Percentiles rank a stretch among this genome's conserved stretches.
phyloP scores from a whole-genome alignment of 1,140 invertebrate genomes.

The Zaprionus inermis region DNA sequence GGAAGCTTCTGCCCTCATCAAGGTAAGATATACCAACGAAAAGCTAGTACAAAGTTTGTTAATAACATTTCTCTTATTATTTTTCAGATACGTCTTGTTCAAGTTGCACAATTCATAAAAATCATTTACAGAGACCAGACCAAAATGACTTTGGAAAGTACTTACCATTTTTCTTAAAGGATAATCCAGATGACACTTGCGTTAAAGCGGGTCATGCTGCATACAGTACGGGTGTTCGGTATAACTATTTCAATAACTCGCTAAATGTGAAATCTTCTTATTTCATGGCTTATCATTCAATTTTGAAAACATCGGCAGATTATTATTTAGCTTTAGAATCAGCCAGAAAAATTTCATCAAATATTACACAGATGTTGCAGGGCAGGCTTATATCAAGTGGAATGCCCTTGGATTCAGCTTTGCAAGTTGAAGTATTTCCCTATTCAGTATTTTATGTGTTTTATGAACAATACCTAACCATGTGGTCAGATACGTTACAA shows the following conservation, averaged over 20 bases:
- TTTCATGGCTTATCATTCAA: slow-evolving; percentile 98
- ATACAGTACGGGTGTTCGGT: slow-evolving; percentile 90
- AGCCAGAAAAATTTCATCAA: slow-evolving; percentile 91
- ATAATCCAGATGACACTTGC: slow-evolving; percentile 93
- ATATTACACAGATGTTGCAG: slow-evolving; percentile 92
- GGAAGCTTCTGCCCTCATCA: slow-evolving; percentile 89
- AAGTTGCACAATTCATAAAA: slow-evolving; percentile 60
- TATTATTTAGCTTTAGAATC: slow-evolving; percentile 95
- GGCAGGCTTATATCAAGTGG: slow-evolving; percentile 85
- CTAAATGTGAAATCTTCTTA: slow-evolving; percentile 89
- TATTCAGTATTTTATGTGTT: slow-evolving; percentile 99
- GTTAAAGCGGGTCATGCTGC: slow-evolving; percentile 95
- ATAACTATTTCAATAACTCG: slow-evolving; percentile 84
- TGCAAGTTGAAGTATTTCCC: slow-evolving; percentile 94
- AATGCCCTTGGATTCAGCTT: slow-evolving; percentile 79
- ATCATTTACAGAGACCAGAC: slow-evolving; percentile 85
- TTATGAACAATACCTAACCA: slow-evolving; percentile 99
- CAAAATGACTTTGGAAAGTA: slow-evolving; percentile 90
- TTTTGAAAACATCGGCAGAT: slow-evolving; percentile 95
- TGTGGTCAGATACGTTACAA: slow-evolving; percentile 95
- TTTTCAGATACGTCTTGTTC: slow-evolving; percentile 71
- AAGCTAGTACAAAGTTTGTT: background rate
- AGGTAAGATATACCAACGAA: slow-evolving; percentile 70
- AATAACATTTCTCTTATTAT: background rate
- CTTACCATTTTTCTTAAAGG: slow-evolving; percentile 94